These are phyloP conservation scores for Drosophila multiciliata DNA, from an alignment of 2,888 invertebrate species.

Conservation along the genomic window DNA sequence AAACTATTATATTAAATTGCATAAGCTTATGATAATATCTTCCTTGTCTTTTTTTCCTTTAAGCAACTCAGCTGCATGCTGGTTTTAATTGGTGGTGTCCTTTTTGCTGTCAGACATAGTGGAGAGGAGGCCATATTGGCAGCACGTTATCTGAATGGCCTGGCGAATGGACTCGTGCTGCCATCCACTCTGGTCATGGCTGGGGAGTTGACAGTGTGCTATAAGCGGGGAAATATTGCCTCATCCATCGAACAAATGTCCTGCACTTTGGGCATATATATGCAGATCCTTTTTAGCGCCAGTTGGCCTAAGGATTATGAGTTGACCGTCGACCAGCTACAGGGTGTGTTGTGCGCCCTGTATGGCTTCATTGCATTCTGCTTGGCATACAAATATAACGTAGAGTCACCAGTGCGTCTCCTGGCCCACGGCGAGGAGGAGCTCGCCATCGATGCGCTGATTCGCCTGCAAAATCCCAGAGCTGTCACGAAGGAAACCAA, in stretches of 20 bases:
- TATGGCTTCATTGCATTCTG: slow-evolving; percentile 61
- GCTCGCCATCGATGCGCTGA: slow-evolving; percentile 69
- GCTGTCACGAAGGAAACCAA: slow-evolving; percentile 62
- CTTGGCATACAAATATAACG: slow-evolving; percentile 49
- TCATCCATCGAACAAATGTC: slow-evolving; percentile 67
- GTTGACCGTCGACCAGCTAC: slow-evolving; percentile 54
- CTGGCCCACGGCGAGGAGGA: slow-evolving; percentile 59
- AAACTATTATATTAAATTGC: background rate
- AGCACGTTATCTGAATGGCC: slow-evolving; percentile 72
- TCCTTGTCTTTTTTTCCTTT: background rate
- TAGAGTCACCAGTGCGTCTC: slow-evolving; percentile 78
- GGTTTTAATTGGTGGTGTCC: slow-evolving; percentile 61
- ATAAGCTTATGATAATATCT: background rate
- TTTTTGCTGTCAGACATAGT: slow-evolving; percentile 39
- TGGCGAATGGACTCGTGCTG: slow-evolving; percentile 77
- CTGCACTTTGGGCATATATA: slow-evolving; percentile 70
- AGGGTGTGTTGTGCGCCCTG: slow-evolving; percentile 65
- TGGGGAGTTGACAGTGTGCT: slow-evolving; percentile 75
- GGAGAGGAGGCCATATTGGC: slow-evolving; percentile 40
- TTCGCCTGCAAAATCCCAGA: slow-evolving; percentile 63
- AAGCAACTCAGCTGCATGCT: slow-evolving; percentile 58
- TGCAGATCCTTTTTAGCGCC: slow-evolving; percentile 68
- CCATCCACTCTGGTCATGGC: slow-evolving; percentile 74
- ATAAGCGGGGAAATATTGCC: slow-evolving; percentile 70
- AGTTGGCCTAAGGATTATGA: slow-evolving; percentile 52